Percentiles rank a stretch among this genome's conserved stretches.
Conservation (phyloP, 2,113 vertebrate genomes). For the Pteronura brasiliensis region DNA sequence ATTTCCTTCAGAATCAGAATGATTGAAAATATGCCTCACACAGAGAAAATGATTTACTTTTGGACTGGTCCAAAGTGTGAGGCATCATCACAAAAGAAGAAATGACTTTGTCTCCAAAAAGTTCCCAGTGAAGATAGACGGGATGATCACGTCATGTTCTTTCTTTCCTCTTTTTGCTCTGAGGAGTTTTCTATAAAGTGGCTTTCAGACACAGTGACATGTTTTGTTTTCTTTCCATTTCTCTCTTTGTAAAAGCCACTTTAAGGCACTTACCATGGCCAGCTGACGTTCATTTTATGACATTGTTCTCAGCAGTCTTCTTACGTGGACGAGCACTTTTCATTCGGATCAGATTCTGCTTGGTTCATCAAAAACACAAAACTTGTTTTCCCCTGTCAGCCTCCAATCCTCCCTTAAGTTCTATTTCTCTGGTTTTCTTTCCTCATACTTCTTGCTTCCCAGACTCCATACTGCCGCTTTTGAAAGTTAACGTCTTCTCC, state of each 20-base stretch:
- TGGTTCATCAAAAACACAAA: neutral
- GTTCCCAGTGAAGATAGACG: slow-evolving; percentile 11
- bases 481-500: neutral
- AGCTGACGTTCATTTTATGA: slow-evolving; percentile 24
- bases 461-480: neutral
- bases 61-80: neutral
- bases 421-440: neutral
- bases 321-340: neutral
- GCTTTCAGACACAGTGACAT: neutral
- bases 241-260: slow-evolving; percentile 37
- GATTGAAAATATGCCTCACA: slow-evolving; percentile 32
- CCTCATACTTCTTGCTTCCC: neutral
- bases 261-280: neutral
- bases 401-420: neutral
- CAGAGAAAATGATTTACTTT: slow-evolving; percentile 37
- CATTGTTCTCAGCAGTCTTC: neutral
- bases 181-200: slow-evolving; percentile 18
- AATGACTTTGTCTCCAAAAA: slow-evolving; percentile 31
- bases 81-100: slow-evolving; percentile 21
- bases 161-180: slow-evolving; percentile 27
- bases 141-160: neutral
- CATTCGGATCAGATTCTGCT: neutral
- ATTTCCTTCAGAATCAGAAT: slow-evolving; percentile 39
- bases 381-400: neutral
- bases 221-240: slow-evolving; percentile 48